Evolutionary conservation across 2,888 invertebrate genomes (phyloP).

Genomic region (Tinea semifulvella): DNA sequence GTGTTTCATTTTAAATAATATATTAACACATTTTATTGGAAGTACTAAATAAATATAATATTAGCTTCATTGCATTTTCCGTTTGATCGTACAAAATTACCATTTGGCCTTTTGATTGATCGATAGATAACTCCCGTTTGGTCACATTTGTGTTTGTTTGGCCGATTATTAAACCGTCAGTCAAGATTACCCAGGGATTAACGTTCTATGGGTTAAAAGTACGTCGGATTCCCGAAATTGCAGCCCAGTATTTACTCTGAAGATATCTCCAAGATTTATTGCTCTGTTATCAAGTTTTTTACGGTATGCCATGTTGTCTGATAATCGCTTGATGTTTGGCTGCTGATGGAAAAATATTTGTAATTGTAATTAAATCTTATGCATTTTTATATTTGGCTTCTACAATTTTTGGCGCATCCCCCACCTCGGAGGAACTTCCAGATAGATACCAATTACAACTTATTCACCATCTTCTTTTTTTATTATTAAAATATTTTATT

Average conservation of each 20-base stretch:
- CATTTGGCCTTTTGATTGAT: slow-evolving; percentile 12
- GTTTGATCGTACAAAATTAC: too few relatives aligned
- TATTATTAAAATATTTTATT: too few relatives aligned
- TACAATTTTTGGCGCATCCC: too few relatives aligned
- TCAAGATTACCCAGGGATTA: slow-evolving; percentile 9
- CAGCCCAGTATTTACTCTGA: slow-evolving; percentile 8
- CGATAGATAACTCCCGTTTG: slow-evolving; percentile 13
- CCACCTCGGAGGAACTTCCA: too few relatives aligned
- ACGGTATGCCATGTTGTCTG: slow-evolving; percentile 2
- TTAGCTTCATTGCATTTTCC: too few relatives aligned
- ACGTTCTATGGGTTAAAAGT: slow-evolving; percentile 5
- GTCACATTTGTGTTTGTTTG: slow-evolving; percentile 11
- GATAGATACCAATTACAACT: too few relatives aligned
- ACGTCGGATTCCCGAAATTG: slow-evolving; percentile 11
- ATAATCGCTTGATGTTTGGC: slow-evolving; percentile 2
- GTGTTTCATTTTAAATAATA: too few relatives aligned
- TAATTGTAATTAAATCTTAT: too few relatives aligned
- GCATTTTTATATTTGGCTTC: too few relatives aligned
- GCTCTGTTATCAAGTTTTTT: slow-evolving; percentile 9
- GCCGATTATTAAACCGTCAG: slow-evolving; percentile 12
- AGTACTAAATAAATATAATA: neutral
- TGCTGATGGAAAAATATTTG: neutral
- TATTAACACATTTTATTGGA: neutral
- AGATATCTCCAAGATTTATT: slow-evolving; percentile 12
- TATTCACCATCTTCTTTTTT: too few relatives aligned